Evolutionary conservation across 2,113 vertebrate species (phyloP), one percentile per base, ranked within the genome.

Genomic region (Lampris megalopsis): DNA sequence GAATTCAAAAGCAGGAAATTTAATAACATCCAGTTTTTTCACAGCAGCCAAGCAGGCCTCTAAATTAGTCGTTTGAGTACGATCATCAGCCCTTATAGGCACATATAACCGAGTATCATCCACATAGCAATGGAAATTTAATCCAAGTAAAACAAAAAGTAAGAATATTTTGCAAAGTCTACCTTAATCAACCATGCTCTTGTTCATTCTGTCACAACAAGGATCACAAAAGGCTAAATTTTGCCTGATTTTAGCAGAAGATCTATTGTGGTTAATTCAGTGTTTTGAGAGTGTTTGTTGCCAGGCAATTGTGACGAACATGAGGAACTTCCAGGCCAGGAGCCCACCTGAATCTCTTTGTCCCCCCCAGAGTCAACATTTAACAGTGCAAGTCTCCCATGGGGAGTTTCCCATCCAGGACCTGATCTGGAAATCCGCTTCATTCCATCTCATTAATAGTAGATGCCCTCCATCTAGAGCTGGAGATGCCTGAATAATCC

Each of bases 371-470:
- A 84, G 81, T 82, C 80, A 84, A 91, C 79, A 81, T 85, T 85
- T 84, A 81, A 77, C 86, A 83, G 73, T 68, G 78, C 83, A 77
- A 74, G 68, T 73, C 77, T 80, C 66, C 82, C 81, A 82, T 87
- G 85, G 63, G 63, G 80, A 87, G 82, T 24, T 24, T 24, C 24
- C 24, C 24, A 24, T 24, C 83, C 84, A 83, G 82, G 72, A 89
- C 83, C 85, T 79, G 77, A 68, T 82, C 83, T 88, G 76, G 75
- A 92, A 89, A 91, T 92, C 89, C 84, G 82, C 88, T 89, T 88
- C 77, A 76, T 73, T 91, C 81, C 83, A 89, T 89, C 91, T 92
- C 92, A 92, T 92, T 91, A 91, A 91, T 91, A 91, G 88, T 86
- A 80, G 85, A 92, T 90, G 83, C 72, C 77, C 78, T 88, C 89